A percentile compares a stretch with the other conserved stretches of the same genome.
phyloP scores from a whole-genome alignment of 2,797 vertebrate species.

The Rhynchonycteris naso region DNA sequence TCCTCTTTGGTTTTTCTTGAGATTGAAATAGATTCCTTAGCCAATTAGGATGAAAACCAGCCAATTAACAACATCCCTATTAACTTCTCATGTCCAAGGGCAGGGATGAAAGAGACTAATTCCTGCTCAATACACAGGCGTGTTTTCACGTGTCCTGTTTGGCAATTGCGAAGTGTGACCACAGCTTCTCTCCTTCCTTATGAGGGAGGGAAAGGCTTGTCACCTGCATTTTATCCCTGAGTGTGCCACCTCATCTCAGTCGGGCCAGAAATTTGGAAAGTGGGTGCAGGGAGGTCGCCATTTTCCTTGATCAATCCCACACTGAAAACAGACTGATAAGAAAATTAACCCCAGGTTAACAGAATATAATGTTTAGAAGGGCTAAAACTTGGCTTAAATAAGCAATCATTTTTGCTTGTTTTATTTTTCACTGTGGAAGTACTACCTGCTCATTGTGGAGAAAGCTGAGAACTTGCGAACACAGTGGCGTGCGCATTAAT shows the following conservation, averaged over 20 bases:
- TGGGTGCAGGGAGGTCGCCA: background rate
- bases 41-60: slow-evolving; percentile 58
- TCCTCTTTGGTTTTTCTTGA: slow-evolving; percentile 35
- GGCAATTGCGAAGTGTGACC: background rate
- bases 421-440: slow-evolving; percentile 3
- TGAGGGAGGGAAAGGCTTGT: background rate
- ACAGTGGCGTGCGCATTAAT: background rate
- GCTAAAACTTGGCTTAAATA: background rate
- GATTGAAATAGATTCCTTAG: slow-evolving; percentile 38
- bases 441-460: background rate
- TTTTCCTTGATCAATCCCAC: background rate
- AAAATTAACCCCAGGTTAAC: background rate
- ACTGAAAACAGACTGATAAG: background rate
- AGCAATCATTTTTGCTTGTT: background rate
- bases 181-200: background rate
- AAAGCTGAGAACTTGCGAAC: background rate
- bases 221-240: background rate
- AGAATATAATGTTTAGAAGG: background rate
- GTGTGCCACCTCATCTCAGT: background rate
- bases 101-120: slow-evolving; percentile 45
- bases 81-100: slow-evolving; percentile 50
- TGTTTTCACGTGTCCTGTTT: background rate
- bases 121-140: background rate
- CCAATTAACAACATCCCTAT: slow-evolving; percentile 54
- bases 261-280: background rate